These are phyloP conservation scores for Propithecus perrieri DNA, from an alignment of 2,797 vertebrate species.

Conservation along the genomic window DNA sequence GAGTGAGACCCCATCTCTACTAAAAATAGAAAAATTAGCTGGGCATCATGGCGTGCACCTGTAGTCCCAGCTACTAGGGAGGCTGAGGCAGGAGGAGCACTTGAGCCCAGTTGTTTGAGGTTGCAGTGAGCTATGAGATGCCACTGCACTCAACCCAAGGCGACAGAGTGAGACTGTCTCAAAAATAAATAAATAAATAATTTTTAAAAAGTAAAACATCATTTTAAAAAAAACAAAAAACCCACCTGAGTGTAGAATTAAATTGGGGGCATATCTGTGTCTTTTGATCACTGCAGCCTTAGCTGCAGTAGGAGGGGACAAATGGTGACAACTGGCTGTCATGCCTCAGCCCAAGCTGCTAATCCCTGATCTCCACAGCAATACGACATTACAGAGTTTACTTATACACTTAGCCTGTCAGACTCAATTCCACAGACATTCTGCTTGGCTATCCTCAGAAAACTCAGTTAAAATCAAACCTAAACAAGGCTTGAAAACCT, in stretches of 20 bases:
- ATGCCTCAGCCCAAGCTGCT: not conserved
- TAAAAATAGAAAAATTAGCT: no score
- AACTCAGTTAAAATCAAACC: not conserved
- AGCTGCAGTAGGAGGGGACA: not conserved
- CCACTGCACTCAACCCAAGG: no score
- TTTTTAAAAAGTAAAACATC: no score
- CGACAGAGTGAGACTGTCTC: no score
- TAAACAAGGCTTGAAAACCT: not conserved
- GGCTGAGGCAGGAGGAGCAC: no score
- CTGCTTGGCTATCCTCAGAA: not conserved
- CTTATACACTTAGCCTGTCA: not conserved
- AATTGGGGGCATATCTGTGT: not conserved
- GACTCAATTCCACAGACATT: not conserved
- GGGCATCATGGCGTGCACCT: no score
- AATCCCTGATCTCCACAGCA: not conserved
- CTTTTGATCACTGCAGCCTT: not conserved
- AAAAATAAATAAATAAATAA: no score
- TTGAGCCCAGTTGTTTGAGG: no score
- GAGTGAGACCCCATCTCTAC: no score
- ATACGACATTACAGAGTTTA: not conserved
- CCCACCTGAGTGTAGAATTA: not conserved
- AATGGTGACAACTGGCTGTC: not conserved
- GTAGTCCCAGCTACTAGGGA: no score
- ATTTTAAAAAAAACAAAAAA: no score
- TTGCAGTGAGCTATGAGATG: no score